Evolutionary conservation across 2,888 invertebrate species (phyloP).

Genomic region (Andrena flavipes): DNA sequence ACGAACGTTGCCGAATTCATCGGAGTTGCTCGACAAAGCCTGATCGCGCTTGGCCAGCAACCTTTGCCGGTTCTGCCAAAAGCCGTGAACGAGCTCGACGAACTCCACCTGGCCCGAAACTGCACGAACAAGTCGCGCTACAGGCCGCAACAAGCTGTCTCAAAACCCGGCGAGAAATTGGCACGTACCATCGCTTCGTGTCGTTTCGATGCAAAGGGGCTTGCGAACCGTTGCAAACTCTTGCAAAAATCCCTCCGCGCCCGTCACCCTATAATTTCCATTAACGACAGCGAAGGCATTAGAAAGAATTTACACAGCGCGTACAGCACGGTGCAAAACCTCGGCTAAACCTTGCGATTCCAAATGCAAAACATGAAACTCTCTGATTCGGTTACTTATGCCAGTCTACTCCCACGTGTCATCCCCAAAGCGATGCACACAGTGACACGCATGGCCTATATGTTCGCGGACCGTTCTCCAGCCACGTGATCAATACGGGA

Average conservation of each 20-base stretch:
- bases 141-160: constrained; percentile 41
- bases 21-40: constrained; percentile 43
- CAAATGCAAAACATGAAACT: too few relatives aligned
- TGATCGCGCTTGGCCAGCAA: constrained; percentile 17
- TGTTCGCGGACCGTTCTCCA: not conserved
- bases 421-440: not conserved
- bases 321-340: too few relatives aligned
- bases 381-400: too few relatives aligned
- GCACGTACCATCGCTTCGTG: constrained; percentile 23
- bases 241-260: not conserved
- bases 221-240: constrained; percentile 19
- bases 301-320: not conserved
- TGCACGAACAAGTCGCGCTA: constrained; percentile 31
- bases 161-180: constrained; percentile 40
- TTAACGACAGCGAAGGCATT: not conserved
- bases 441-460: constrained; percentile 9
- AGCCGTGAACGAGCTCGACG: constrained; percentile 23
- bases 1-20: constrained; percentile 50
- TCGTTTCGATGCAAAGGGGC: not conserved
- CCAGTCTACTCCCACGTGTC: not conserved
- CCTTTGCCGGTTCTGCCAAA: constrained; percentile 38
- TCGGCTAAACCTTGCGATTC: too few relatives aligned
- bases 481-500: constrained; percentile 12
- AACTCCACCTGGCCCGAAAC: constrained; percentile 36
- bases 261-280: not conserved